Evolutionary conservation across 2,113 vertebrate species (phyloP), one percentile per base, ranked within the genome.

Genomic region (Erythrocercus mccallii): DNA sequence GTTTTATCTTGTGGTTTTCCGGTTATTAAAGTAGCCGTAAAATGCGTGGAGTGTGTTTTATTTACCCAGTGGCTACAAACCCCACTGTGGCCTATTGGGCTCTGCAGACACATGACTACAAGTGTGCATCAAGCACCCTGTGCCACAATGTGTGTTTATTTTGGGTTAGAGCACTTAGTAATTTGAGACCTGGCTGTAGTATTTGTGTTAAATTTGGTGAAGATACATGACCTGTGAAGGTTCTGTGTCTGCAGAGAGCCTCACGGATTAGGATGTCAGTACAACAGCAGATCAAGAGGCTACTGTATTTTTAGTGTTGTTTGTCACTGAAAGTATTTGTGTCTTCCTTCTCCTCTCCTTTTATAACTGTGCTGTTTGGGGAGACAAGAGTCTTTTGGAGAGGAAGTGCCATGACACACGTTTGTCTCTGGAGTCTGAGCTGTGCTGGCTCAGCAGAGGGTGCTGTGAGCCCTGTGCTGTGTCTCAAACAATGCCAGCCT

Each of bases 361-460:
- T 54, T 68, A 4, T 2, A 45, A 33, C 33, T 27, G 17, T 37
- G 62, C 28, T 68, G 23, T 95, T 82, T 35, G 78, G 3, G 4
- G 50, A 85, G 82, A 57, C 69, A 47, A 13, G 83, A 81, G 42
- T 92, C 30, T 81, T 88, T 33, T 47, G 56, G 58, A 88, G 80
- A 54, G 68, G 47, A 78, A 86, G n/a, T 78, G 64, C 64, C 19
- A 0, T 71, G 69, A 22, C 15, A 74, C 27, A 5, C 15, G 1
- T 86, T 86, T 90, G 42, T 73, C 50, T 68, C 58, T 62, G n/a
- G 62, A 73, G 81, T 50, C 40, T 13, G 50, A 77, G 74, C 88
- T 86, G 44, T 51, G 44, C n/a, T 86, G 90, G 77, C 79, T 96
- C 96, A 93, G 90, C 88, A 96, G 95, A 96, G 93, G 94, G 95